Conservation (phyloP, 2,113 vertebrate species). For the Myotis yumanensis region DNA sequence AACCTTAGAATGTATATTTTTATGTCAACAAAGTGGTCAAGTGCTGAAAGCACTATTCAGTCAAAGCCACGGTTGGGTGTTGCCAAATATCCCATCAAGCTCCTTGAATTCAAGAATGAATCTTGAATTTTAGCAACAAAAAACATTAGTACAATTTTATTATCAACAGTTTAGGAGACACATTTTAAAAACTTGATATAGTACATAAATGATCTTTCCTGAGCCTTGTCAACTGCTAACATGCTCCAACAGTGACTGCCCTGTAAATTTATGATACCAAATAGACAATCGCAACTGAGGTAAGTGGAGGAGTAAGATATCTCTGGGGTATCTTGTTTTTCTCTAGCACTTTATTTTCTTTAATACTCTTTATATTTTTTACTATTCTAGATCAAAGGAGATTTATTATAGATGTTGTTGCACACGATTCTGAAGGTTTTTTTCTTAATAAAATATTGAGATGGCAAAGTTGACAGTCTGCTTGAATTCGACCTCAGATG, state of each 20-base stretch:
- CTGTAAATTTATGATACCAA: background rate
- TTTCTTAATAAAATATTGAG: slow-evolving; percentile 46
- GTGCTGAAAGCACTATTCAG: background rate
- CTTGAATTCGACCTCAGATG: slow-evolving; percentile 25
- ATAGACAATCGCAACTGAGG: background rate
- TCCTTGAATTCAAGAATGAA: background rate
- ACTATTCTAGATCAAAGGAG: slow-evolving; percentile 1
- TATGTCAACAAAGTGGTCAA: background rate
- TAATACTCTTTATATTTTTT: background rate
- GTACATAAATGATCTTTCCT: background rate
- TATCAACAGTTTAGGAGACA: background rate
- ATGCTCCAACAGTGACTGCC: background rate
- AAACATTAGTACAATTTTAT: slow-evolving; percentile 7
- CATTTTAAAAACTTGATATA: background rate
- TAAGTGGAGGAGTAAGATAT: background rate
- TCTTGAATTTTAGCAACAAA: background rate
- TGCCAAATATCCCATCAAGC: background rate
- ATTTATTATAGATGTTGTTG: slow-evolving; percentile 31
- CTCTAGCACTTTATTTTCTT: slow-evolving; percentile 11
- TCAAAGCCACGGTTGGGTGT: background rate
- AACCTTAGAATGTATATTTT: background rate
- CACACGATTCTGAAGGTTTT: background rate
- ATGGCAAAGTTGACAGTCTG: background rate
- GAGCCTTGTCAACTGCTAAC: slow-evolving; percentile 2
- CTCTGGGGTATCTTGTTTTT: background rate